These are phyloP conservation scores for Xylophagus ater DNA, from an alignment of 2,888 invertebrate genomes.

Conservation along the genomic window DNA sequence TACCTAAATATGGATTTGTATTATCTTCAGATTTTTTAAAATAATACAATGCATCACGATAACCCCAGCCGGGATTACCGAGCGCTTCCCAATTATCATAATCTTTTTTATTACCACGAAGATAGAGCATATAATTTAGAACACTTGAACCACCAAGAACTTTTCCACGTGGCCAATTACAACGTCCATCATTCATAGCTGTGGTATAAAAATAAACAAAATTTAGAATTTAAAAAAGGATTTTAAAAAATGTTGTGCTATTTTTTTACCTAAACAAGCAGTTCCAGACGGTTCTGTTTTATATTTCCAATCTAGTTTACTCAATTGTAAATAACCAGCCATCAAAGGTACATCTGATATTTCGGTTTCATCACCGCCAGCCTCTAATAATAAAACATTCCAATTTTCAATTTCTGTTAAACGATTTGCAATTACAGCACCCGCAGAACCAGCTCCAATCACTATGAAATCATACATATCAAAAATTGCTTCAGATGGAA, in stretches of 20 bases:
- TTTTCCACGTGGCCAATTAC: slow-evolving; percentile 88
- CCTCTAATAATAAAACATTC: slow-evolving; percentile 72
- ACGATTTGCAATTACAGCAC: slow-evolving; percentile 79
- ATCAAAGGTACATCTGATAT: slow-evolving; percentile 80
- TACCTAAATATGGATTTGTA: slow-evolving; percentile 68
- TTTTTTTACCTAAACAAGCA: slow-evolving; percentile 59
- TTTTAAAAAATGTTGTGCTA: not conserved
- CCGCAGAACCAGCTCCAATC: slow-evolving; percentile 79
- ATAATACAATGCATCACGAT: slow-evolving; percentile 64
- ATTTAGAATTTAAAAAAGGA: not conserved
- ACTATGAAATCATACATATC: slow-evolving; percentile 72
- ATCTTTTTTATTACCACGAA: slow-evolving; percentile 79
- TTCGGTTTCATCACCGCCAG: slow-evolving; percentile 84
- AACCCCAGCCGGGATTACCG: slow-evolving; percentile 84
- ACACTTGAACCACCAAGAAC: slow-evolving; percentile 84
- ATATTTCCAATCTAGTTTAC: slow-evolving; percentile 84
- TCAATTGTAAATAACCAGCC: slow-evolving; percentile 77
- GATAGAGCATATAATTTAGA: slow-evolving; percentile 84
- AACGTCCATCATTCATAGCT: slow-evolving; percentile 75
- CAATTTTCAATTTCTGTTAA: slow-evolving; percentile 66
- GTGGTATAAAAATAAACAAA: slow-evolving; percentile 12
- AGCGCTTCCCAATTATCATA: slow-evolving; percentile 81
- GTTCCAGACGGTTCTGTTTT: slow-evolving; percentile 81
- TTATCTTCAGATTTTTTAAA: slow-evolving; percentile 90
- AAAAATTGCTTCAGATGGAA: slow-evolving; percentile 51